phyloP scores from a whole-genome alignment of 2,888 invertebrate genomes.

The Leucozona laternaria region DNA sequence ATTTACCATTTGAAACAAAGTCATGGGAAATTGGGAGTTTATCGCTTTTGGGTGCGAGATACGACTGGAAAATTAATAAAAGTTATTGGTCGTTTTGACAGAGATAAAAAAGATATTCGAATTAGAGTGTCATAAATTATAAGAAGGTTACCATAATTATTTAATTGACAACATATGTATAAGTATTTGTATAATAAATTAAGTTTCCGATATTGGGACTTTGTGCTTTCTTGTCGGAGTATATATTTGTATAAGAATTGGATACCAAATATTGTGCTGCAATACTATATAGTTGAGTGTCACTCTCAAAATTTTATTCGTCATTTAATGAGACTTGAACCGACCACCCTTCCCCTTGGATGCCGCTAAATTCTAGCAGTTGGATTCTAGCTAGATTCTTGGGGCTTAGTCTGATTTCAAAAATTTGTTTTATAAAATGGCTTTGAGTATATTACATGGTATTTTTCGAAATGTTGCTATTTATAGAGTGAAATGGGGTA shows the following conservation, averaged over 20 bases:
- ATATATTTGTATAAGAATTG: background rate
- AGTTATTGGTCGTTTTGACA: constrained; percentile 59
- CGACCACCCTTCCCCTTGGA: too few species aligned
- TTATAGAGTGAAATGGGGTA: too few species aligned
- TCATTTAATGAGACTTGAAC: too few species aligned
- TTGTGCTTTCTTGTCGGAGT: background rate
- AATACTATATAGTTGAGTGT: too few species aligned
- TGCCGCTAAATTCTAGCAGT: too few species aligned
- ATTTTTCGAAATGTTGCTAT: too few species aligned
- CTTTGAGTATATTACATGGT: too few species aligned
- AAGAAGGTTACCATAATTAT: constrained; percentile 66
- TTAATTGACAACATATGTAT: constrained; percentile 50
- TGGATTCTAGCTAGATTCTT: too few species aligned
- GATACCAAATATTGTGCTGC: too few species aligned
- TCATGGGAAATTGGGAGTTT: constrained; percentile 64
- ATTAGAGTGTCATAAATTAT: constrained; percentile 61
- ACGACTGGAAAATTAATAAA: constrained; percentile 67
- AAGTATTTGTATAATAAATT: background rate
- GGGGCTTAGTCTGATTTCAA: too few species aligned
- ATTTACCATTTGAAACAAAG: constrained; percentile 45
- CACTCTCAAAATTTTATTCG: too few species aligned
- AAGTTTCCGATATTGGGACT: background rate
- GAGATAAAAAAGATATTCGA: constrained; percentile 69
- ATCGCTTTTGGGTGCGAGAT: constrained; percentile 71
- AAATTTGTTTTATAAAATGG: too few species aligned